Percentiles rank a stretch among this genome's conserved stretches.
Evolutionary conservation across 2,113 vertebrate species (phyloP).

Genomic region (Gnathonemus longibarbis): DNA sequence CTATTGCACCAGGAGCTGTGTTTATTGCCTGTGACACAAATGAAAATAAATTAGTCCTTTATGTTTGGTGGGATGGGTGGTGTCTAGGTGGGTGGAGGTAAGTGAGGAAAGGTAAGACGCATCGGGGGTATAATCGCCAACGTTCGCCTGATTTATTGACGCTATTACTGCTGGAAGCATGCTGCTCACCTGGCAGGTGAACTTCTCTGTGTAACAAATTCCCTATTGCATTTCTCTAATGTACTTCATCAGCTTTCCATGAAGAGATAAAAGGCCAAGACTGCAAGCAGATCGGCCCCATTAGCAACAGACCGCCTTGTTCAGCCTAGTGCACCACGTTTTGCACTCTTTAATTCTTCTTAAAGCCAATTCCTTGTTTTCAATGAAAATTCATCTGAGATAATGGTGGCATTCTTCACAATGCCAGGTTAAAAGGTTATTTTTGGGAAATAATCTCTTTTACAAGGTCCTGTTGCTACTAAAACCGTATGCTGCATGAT

Average conservation of each 20-base stretch:
- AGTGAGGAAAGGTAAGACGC: constrained; percentile 41
- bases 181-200: constrained; percentile 38
- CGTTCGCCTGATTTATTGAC: constrained; percentile 16
- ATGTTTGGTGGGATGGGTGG: constrained; percentile 17
- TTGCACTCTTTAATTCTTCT: background rate
- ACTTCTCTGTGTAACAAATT: constrained; percentile 37
- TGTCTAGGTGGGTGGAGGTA: constrained; percentile 41
- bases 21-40: constrained; percentile 47
- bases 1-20: constrained; percentile 47
- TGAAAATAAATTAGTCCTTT: constrained; percentile 36
- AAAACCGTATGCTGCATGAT: constrained; percentile 68
- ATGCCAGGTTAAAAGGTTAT: background rate
- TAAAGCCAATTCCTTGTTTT: background rate
- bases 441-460: background rate
- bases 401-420: background rate
- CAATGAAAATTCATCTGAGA: background rate
- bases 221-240: constrained; percentile 42
- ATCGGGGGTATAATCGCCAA: constrained; percentile 19
- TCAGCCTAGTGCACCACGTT: background rate
- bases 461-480: constrained; percentile 50
- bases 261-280: constrained; percentile 50
- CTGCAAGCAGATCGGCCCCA: constrained; percentile 47
- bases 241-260: constrained; percentile 38
- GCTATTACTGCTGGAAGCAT: constrained; percentile 41
- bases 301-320: constrained; percentile 30